Conservation (phyloP, 2,797 vertebrate species). For the Euphonia xanthogaster region DNA sequence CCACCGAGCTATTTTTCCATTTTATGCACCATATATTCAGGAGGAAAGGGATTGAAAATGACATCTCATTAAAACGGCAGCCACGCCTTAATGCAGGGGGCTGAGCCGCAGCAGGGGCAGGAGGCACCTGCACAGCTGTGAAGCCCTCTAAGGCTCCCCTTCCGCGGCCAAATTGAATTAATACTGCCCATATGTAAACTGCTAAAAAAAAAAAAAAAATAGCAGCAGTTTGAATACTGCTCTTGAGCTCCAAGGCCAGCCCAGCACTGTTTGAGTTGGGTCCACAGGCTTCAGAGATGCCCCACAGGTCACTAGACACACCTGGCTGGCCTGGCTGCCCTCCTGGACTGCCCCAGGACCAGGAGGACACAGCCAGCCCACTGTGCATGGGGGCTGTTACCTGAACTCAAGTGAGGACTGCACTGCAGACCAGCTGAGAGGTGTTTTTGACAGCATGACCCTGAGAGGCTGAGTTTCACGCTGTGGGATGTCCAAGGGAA, state of each 20-base stretch:
- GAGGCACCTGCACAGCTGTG: background rate
- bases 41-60: background rate
- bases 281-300: background rate
- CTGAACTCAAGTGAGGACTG: background rate
- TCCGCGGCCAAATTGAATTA: background rate
- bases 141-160: background rate
- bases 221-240: background rate
- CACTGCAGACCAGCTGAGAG: background rate
- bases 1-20: background rate
- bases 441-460: background rate
- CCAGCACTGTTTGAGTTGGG: background rate
- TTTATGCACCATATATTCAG: background rate
- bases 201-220: background rate
- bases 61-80: background rate
- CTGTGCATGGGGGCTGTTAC: background rate
- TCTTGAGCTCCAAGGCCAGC: background rate
- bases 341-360: background rate
- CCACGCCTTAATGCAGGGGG: background rate
- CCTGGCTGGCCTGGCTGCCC: background rate
- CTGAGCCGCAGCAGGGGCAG: background rate
- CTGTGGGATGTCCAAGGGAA: background rate
- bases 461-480: background rate
- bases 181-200: background rate
- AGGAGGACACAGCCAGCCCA: background rate
- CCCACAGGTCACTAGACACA: background rate